Evolutionary conservation across 2,888 invertebrate genomes (phyloP).

Genomic region (Chaitophorus viminalis): DNA sequence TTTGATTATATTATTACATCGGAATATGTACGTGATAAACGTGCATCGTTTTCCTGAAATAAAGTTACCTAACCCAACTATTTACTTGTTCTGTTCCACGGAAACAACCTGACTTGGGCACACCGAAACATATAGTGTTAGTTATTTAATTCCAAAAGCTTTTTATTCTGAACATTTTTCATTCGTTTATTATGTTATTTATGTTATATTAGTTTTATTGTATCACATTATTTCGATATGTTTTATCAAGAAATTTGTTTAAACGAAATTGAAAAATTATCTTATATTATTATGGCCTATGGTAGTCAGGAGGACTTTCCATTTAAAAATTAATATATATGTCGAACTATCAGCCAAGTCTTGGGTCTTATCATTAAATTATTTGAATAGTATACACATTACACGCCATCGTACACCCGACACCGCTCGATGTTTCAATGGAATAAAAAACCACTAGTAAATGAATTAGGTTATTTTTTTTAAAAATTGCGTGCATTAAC

Average conservation of each 20-base stretch:
- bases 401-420: background rate
- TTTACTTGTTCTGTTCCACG: background rate
- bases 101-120: background rate
- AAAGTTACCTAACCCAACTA: background rate
- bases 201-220: background rate
- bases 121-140: background rate
- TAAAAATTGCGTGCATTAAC: background rate
- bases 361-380: slow-evolving; percentile 1
- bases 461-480: background rate
- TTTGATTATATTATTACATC: no score
- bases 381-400: slow-evolving; percentile 3
- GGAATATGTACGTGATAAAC: no score
- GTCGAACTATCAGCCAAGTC: background rate
- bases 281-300: background rate
- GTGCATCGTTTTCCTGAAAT: no score
- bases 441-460: background rate
- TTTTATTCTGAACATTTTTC: background rate
- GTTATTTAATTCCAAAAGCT: background rate
- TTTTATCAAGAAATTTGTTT: background rate
- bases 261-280: background rate
- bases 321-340: background rate
- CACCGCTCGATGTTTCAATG: background rate
- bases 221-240: background rate
- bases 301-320: background rate
- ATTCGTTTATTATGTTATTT: background rate